A percentile compares a stretch with the other conserved stretches of the same genome.
phyloP scores from a whole-genome alignment of 2,888 invertebrate species.

The Dryomyza anilis region DNA sequence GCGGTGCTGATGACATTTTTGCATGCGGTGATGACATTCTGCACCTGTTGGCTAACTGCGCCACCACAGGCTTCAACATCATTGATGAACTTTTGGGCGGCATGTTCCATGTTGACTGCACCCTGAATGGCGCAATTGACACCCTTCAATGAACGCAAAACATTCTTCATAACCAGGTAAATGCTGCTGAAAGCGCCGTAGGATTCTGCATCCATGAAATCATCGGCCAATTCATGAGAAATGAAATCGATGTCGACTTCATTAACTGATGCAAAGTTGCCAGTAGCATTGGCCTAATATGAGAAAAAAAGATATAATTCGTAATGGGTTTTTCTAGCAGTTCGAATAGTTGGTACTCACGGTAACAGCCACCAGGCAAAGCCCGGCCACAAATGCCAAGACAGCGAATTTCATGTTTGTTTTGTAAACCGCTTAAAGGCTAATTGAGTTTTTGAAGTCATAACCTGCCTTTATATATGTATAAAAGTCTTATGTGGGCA shows the following conservation, averaged over 20 bases:
- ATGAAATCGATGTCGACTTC: constrained; percentile 19
- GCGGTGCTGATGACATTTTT: constrained; percentile 37
- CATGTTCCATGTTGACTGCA: constrained; percentile 39
- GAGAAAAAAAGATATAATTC: neutral
- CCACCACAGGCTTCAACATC: constrained; percentile 40
- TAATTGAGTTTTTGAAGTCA: too few relatives aligned
- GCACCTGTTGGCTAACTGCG: constrained; percentile 38
- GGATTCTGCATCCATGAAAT: constrained; percentile 3
- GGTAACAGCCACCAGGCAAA: constrained; percentile 24
- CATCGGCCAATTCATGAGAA: constrained; percentile 6
- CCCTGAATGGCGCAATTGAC: constrained; percentile 45
- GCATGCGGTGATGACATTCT: constrained; percentile 41
- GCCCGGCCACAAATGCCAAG: constrained; percentile 22
- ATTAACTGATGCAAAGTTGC: neutral
- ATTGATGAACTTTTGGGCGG: constrained; percentile 36
- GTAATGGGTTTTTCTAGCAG: too few relatives aligned
- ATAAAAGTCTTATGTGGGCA: too few relatives aligned
- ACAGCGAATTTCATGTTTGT: constrained; percentile 28
- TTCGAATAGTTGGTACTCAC: neutral
- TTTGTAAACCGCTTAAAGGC: neutral
- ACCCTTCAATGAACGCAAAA: constrained; percentile 44
- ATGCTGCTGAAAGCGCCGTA: constrained; percentile 16
- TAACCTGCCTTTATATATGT: too few relatives aligned
- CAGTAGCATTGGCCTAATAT: neutral
- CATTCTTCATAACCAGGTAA: constrained; percentile 30